Conservation (phyloP, 2,113 vertebrate genomes). For the Protobothrops flavoviridis region DNA sequence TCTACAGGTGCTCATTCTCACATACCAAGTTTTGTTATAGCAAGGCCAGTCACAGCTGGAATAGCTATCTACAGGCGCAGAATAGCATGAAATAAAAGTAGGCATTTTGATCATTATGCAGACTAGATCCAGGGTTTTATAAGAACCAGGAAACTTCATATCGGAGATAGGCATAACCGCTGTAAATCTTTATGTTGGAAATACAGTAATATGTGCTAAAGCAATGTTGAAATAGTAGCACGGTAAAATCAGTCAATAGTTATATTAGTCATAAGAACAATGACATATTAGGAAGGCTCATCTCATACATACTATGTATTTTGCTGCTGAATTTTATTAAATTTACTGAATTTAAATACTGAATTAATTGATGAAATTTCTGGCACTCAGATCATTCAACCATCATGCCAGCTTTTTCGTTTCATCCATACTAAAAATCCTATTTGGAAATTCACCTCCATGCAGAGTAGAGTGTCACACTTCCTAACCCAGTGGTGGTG, state of each 20-base stretch:
- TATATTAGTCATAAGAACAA: neutral
- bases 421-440: neutral
- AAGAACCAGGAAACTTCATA: neutral
- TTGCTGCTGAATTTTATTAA: neutral
- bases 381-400: neutral
- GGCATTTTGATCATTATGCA: neutral
- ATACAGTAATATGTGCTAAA: neutral
- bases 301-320: neutral
- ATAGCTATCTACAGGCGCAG: neutral
- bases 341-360: neutral
- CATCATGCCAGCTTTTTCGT: neutral
- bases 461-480: neutral
- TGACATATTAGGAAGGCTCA: neutral
- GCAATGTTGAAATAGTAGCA: neutral
- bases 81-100: neutral
- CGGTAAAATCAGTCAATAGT: neutral
- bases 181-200: neutral
- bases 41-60: neutral
- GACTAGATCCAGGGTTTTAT: neutral
- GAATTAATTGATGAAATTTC: neutral
- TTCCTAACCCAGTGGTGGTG: neutral
- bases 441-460: neutral
- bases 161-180: neutral
- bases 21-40: neutral
- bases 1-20: neutral